Conservation (phyloP, 2,888 invertebrate genomes). For the Cylindroiulus punctatus region DNA sequence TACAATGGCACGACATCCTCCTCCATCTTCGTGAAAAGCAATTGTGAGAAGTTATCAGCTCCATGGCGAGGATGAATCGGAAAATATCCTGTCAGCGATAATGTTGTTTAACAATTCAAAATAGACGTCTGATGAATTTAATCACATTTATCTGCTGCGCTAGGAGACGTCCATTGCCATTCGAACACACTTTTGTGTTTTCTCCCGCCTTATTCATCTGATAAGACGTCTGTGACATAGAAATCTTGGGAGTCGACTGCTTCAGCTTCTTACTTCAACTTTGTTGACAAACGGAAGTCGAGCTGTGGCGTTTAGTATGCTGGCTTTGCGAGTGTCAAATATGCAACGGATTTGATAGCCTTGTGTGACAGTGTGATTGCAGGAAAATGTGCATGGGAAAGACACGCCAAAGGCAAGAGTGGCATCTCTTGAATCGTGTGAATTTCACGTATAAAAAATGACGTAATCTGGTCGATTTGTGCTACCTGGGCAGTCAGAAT, state of each 20-base stretch:
- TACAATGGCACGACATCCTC: not conserved
- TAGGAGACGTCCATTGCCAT: not conserved
- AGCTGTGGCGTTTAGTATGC: no score
- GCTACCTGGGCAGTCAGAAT: no score
- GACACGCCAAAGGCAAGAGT: no score
- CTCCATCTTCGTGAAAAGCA: slow-evolving; percentile 4
- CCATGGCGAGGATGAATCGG: slow-evolving; percentile 16
- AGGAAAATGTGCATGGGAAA: no score
- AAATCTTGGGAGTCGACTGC: not conserved
- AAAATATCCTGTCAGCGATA: slow-evolving; percentile 2
- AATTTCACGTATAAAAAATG: no score
- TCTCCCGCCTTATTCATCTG: not conserved
- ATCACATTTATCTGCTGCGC: not conserved
- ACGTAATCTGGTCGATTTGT: no score
- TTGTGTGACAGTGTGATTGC: no score
- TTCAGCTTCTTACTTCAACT: not conserved
- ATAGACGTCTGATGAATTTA: slow-evolving; percentile 24
- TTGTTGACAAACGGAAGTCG: slow-evolving; percentile 20
- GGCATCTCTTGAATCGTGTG: no score
- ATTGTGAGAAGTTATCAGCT: slow-evolving; percentile 18
- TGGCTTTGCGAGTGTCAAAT: no score
- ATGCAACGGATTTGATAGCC: no score
- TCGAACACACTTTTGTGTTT: not conserved
- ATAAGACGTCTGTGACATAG: not conserved
- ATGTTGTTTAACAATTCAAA: slow-evolving; percentile 31